Conservation (phyloP, 2,797 vertebrate genomes). For the Trachops cirrhosus region DNA sequence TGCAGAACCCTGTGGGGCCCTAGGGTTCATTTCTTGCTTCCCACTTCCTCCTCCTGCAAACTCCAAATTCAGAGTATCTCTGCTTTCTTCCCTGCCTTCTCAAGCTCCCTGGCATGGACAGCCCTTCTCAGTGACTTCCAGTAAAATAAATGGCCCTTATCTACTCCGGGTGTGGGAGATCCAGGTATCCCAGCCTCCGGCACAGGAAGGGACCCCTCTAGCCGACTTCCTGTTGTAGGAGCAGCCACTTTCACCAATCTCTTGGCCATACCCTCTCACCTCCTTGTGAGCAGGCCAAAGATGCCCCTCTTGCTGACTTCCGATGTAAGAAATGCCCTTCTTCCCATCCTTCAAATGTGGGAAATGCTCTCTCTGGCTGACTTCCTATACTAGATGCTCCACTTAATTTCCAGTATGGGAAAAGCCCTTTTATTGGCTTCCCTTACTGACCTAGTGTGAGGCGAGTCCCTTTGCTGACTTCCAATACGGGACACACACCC, state of each 20-base stretch:
- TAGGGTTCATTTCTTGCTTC: background rate
- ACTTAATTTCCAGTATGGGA: fast-evolving
- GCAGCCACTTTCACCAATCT: background rate
- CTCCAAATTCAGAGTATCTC: background rate
- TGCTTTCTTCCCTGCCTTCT: background rate
- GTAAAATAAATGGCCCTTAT: fast-evolving
- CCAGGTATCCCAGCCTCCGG: background rate
- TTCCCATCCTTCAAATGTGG: background rate
- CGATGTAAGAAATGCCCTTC: background rate
- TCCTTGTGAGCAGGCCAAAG: background rate
- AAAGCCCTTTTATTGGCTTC: background rate
- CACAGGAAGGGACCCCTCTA: background rate
- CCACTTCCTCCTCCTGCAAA: background rate
- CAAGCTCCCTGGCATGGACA: background rate
- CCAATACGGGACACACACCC: fast-evolving
- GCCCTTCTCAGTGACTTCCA: background rate
- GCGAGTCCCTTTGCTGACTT: too few relatives aligned
- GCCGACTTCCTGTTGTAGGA: background rate
- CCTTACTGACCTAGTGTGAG: background rate
- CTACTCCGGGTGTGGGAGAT: background rate
- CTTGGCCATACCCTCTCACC: background rate
- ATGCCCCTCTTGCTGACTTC: background rate
- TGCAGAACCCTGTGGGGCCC: background rate
- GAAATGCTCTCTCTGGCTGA: background rate
- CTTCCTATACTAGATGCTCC: background rate